Evolutionary conservation across 2,888 invertebrate genomes (phyloP), one percentile per base, ranked within the genome.

Genomic region (Barypeithes pellucidus): DNA sequence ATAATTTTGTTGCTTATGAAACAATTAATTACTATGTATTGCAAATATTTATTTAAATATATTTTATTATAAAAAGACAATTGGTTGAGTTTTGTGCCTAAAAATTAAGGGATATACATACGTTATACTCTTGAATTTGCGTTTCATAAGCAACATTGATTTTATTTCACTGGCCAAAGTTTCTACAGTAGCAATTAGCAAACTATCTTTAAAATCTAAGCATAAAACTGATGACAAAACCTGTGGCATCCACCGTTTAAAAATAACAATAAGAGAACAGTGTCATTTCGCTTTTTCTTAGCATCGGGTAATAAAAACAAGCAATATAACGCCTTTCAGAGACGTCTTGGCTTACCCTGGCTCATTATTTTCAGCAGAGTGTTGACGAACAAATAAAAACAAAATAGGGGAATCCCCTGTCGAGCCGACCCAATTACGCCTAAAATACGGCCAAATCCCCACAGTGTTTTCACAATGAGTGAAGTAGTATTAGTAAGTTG

Each of bases 351-450:
- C 54, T 57, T 57, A 57, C 33, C 54, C 54, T 16, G 33, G 54
- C 54, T 57, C 54, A 57, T 57, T 57, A 57, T 33, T 57, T 57
- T 33, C 18, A 57, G 8, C 18, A 57, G 36, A 52, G 39, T 39
- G 22, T 18, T 57, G 14, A 41, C 43, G 67, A 67, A 67, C 54
- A 24, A 65, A 67, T 43, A 43, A 57, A 22, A 54, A 57, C 54
- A 67, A 43, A 41, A 24, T 20, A 57, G 29, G 67, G 43, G 24
- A 52, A 67, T 67, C 29, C 43, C 43, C 20, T 43, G 67, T 22
- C 41, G 57, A 33, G 67, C 29, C n/a, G 22, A 29, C 50, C 67
- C 67, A 67, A 67, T 67, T 67, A 67, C 67, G 18, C 39, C 22
- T 36, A 47, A 67, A 60, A 45, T 41, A 54, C 57, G 12, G 12